Evolutionary conservation across 2,888 invertebrate species (phyloP).

Genomic region (Nipponacmea schrenckii): DNA sequence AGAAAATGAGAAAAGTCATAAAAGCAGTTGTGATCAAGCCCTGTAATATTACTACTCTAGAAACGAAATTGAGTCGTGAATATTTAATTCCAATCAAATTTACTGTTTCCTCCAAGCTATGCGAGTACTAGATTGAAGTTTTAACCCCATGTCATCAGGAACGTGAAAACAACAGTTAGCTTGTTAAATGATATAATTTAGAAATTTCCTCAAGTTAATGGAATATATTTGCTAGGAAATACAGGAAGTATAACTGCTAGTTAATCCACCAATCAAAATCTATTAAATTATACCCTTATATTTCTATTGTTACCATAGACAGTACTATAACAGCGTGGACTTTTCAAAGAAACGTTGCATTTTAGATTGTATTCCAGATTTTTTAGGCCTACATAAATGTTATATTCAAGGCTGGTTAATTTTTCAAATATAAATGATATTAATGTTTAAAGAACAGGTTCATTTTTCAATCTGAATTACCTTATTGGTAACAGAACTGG

Average conservation of each 20-base stretch:
- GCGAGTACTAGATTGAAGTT: conserved; percentile 19
- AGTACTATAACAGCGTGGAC: too few species aligned
- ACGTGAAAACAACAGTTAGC: background rate
- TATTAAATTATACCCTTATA: too few species aligned
- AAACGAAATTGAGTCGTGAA: conserved; percentile 22
- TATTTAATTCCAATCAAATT: conserved; percentile 24
- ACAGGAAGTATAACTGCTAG: background rate
- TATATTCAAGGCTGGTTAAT: too few species aligned
- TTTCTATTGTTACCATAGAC: too few species aligned
- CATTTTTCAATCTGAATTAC: too few species aligned
- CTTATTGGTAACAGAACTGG: too few species aligned
- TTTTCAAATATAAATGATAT: too few species aligned
- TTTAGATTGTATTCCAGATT: too few species aligned
- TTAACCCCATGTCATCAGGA: conserved; percentile 14
- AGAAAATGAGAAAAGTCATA: conserved; percentile 11
- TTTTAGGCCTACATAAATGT: too few species aligned
- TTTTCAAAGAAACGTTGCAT: too few species aligned
- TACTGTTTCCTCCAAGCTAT: conserved; percentile 19
- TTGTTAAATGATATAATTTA: conserved; percentile 2
- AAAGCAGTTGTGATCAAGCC: background rate
- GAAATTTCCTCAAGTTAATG: conserved; percentile 3
- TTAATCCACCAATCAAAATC: too few species aligned
- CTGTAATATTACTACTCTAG: conserved; percentile 8
- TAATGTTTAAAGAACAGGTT: too few species aligned
- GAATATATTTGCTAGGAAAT: background rate